Base-by-base conservation (phyloP, 2,888 invertebrate species). In the Augiades crinisus region DNA sequence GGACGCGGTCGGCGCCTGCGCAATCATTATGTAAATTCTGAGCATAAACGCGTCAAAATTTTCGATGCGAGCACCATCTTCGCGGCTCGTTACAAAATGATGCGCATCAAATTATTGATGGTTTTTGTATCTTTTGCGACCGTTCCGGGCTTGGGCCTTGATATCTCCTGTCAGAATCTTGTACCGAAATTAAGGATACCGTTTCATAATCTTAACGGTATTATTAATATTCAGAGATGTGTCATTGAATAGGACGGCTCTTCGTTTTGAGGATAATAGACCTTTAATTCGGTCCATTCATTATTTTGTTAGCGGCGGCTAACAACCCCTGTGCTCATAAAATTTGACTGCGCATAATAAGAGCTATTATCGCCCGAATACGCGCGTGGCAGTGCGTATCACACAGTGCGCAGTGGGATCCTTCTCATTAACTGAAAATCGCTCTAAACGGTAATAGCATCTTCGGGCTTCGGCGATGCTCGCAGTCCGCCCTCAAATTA, bases 291-390 rank as follows among this genome's bases (percentile, higher is more conserved):
- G 66, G 75, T 76, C 75, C 73, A 74, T 78, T 76, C 72, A 74
- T 78, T 74, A 80, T 78, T 82, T 78, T 80, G 75, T 78, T 78
- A 76, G 78, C 75, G 77, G 75, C 77, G 72, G 74, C 72, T 80
- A 80, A 81, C 79, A 81, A 75, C 78, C 83, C 76, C 77, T 75
- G 78, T 69, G 84, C 72, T 87, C 86, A 78, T 88, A 86, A 87
- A 88, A 88, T 85, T 86, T 86, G 86, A 86, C 83, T 86, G 86
- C 81, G 62, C 75, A 82, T 86, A 87, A 85, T 86, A 81, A 85
- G 85, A 66, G 76, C 81, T 78, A 83, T 83, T 80, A 85, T 78
- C 72, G 75, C 72, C 65, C 70, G 68, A 67, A 64, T 75, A 75
- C 68, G 71, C 74, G 75, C 70, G 75, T 70, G 71, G 75, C 76